phyloP scores from a whole-genome alignment of 2,113 vertebrate species.

The Speoplatyrhinus poulsoni region DNA sequence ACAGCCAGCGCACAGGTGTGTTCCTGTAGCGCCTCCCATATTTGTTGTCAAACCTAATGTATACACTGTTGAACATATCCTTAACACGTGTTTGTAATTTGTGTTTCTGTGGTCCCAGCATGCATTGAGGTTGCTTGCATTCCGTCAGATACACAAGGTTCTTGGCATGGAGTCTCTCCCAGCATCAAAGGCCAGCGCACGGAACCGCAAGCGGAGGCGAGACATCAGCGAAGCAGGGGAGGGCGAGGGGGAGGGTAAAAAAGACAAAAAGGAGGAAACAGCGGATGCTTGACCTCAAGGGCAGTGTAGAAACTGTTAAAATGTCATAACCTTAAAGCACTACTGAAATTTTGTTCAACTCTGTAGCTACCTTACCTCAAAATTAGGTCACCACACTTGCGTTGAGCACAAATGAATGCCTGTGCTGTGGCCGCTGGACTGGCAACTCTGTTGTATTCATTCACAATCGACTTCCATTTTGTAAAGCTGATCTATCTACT shows the following conservation, averaged over 20 bases:
- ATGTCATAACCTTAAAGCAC: constrained; percentile 41
- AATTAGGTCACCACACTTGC: no score
- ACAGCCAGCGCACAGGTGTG: constrained; percentile 79
- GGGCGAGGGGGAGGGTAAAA: constrained; percentile 69
- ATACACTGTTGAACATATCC: background rate
- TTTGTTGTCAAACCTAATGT: background rate
- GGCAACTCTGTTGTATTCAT: no score
- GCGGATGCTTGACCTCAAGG: constrained; percentile 46
- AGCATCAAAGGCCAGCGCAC: constrained; percentile 54
- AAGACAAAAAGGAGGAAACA: constrained; percentile 64
- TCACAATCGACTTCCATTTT: no score
- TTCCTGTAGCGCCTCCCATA: background rate
- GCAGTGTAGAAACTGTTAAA: constrained; percentile 47
- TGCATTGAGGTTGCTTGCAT: constrained; percentile 77
- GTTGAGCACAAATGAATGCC: no score
- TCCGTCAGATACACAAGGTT: constrained; percentile 78
- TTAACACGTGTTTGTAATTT: background rate
- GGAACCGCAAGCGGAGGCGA: constrained; percentile 73
- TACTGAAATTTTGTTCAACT: no score
- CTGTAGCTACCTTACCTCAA: no score
- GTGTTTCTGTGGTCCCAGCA: constrained; percentile 58
- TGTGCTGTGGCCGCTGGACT: no score
- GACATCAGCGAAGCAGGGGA: constrained; percentile 58
- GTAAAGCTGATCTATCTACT: no score
- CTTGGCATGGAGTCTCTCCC: constrained; percentile 77